These are phyloP conservation scores for Cygnus buccinator DNA, from an alignment of 2,113 vertebrate genomes.

Conservation along the genomic window DNA sequence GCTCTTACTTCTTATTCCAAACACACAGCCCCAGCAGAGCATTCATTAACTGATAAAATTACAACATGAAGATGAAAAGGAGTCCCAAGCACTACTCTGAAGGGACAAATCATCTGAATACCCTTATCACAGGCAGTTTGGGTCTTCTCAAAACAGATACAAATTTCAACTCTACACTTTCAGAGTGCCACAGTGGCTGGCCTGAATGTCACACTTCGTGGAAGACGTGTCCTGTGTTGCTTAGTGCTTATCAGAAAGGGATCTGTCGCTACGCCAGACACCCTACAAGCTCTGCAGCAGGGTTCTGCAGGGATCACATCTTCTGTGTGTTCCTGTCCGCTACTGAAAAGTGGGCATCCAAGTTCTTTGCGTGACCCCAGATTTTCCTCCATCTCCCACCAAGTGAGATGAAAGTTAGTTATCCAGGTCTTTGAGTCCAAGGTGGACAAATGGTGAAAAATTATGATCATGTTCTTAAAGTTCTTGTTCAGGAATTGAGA, in stretches of 20 bases:
- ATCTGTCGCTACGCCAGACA: not conserved
- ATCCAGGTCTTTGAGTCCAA: not conserved
- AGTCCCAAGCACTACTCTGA: not conserved
- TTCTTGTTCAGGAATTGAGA: not conserved
- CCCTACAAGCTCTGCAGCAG: not conserved
- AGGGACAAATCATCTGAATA: not conserved
- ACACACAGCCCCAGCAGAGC: not conserved
- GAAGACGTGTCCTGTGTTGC: not conserved
- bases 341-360: not conserved
- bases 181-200: not conserved
- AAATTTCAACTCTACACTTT: not conserved
- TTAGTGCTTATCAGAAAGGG: not conserved
- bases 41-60: not conserved
- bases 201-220: not conserved
- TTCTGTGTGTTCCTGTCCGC: not conserved
- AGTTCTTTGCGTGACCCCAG: not conserved
- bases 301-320: not conserved
- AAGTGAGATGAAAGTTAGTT: not conserved
- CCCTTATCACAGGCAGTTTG: not conserved
- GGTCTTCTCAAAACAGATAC: not conserved
- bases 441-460: not conserved
- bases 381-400: not conserved
- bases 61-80: not conserved
- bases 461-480: not conserved
- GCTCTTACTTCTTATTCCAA: not conserved